phyloP scores from a whole-genome alignment of 2,888 invertebrate genomes.

The Dolichopus griseipennis region DNA sequence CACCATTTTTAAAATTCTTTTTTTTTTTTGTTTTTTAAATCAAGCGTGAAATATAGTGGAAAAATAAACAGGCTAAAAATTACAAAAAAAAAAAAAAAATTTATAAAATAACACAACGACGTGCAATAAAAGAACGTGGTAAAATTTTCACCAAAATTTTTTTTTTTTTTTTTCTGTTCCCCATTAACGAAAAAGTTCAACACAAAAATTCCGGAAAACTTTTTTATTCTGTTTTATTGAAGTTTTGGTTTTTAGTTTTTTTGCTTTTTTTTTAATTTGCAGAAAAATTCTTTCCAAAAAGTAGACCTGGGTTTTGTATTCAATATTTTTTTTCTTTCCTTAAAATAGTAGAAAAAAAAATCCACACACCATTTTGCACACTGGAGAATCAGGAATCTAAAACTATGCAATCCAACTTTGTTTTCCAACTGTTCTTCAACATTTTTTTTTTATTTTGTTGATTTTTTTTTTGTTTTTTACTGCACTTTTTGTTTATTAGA shows the following conservation, averaged over 20 bases:
- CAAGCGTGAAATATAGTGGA: background rate
- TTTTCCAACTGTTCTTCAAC: background rate
- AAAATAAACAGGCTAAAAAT: background rate
- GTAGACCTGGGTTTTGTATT: background rate
- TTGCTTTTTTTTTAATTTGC: background rate
- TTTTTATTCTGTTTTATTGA: no score
- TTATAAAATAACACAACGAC: no score
- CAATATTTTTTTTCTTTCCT: background rate
- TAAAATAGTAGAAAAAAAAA: background rate
- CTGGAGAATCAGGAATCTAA: background rate
- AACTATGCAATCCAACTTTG: background rate
- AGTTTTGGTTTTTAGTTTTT: no score
- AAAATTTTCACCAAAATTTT: background rate
- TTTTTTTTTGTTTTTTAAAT: background rate
- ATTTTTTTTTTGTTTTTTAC: background rate
- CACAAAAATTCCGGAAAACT: no score
- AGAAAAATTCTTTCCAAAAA: background rate
- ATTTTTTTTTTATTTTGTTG: background rate
- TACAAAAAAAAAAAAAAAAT: background rate
- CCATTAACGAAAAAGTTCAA: background rate
- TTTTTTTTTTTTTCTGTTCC: background rate
- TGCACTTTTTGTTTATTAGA: background rate
- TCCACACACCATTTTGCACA: background rate
- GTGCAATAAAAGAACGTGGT: background rate
- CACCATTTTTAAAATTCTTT: background rate